Conservation (phyloP, 2,797 vertebrate genomes). For the Acropternis orthonyx region DNA sequence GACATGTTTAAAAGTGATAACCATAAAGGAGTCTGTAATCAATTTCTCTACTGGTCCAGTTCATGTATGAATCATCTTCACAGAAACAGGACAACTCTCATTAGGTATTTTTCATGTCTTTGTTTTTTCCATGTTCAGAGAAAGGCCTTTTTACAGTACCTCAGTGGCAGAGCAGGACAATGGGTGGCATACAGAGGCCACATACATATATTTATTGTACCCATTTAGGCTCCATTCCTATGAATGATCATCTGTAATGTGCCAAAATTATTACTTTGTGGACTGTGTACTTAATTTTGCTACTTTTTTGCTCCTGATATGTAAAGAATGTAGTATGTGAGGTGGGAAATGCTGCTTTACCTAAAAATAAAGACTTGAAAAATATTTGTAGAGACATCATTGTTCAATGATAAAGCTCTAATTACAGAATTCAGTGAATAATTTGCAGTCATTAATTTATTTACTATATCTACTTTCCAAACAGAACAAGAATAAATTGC, state of each 20-base stretch:
- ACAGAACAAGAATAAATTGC: neutral
- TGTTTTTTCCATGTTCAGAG: neutral
- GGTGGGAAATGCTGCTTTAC: neutral
- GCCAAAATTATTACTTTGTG: neutral
- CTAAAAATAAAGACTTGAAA: neutral
- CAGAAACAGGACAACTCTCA: neutral
- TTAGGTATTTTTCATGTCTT: neutral
- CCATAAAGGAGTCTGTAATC: neutral
- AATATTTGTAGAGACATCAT: neutral
- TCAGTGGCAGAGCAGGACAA: neutral
- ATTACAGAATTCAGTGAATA: neutral
- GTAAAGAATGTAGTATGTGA: neutral
- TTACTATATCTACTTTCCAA: neutral
- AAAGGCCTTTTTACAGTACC: neutral
- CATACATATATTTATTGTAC: neutral
- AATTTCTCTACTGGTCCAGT: neutral
- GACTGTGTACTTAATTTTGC: neutral
- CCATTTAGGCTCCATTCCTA: neutral
- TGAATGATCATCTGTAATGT: neutral
- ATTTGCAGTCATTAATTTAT: constrained; percentile 7
- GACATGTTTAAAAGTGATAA: neutral
- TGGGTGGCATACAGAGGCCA: rapidly evolving
- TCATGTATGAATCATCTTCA: neutral
- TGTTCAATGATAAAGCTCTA: neutral
- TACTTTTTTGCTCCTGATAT: neutral